Conservation (phyloP, 2,888 invertebrate genomes). For the Drosophila anceps region DNA sequence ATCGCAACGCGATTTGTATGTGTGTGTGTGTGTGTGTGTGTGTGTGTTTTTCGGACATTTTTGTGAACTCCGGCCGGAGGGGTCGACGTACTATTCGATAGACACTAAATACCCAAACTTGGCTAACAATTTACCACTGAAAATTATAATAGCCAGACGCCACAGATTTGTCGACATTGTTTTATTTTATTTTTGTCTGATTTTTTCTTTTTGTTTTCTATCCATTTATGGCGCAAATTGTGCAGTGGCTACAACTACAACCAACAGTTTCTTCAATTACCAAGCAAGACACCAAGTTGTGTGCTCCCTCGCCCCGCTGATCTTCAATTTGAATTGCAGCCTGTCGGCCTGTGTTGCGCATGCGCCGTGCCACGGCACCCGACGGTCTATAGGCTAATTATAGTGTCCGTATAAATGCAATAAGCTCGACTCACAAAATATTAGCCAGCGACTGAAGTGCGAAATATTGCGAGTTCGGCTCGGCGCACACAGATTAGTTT, state of each 20-base stretch:
- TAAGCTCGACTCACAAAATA: conserved; percentile 41
- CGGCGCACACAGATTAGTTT: conserved; percentile 31
- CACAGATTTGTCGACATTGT: conserved; percentile 25
- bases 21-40: too few relatives aligned
- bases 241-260: conserved; percentile 18
- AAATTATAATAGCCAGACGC: conserved; percentile 51
- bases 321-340: conserved; percentile 53
- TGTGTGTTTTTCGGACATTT: conserved; percentile 44
- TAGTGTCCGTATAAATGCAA: conserved; percentile 56
- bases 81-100: conserved; percentile 12
- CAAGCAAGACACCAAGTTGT: not conserved
- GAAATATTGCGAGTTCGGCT: conserved; percentile 53
- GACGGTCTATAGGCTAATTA: conserved; percentile 61
- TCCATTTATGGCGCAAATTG: conserved; percentile 65
- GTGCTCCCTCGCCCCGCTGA: conserved; percentile 26
- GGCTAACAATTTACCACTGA: conserved; percentile 30
- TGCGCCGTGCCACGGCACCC: conserved; percentile 49
- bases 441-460: conserved; percentile 68
- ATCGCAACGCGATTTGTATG: conserved; percentile 27
- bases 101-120: conserved; percentile 8
- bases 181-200: not conserved
- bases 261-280: conserved; percentile 33
- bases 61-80: conserved; percentile 38
- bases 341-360: conserved; percentile 49
- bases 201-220: conserved; percentile 33